A percentile compares a stretch with the other conserved stretches of the same genome.
These are phyloP conservation scores for Trichomycterus rosablanca DNA, from an alignment of 2,113 vertebrate genomes.

Conservation along the genomic window DNA sequence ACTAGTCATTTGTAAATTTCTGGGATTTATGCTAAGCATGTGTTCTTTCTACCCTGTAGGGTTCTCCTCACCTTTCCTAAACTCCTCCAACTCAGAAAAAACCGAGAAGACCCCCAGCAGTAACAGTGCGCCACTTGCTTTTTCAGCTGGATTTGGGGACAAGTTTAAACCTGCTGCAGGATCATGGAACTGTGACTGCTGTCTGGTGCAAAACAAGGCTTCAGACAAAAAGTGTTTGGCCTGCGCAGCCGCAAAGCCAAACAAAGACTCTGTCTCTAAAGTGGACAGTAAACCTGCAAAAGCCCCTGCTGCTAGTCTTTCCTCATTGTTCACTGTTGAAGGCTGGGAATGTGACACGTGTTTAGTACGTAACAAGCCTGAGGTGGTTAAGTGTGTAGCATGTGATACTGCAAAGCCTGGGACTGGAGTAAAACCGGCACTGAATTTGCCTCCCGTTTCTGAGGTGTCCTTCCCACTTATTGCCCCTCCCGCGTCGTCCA, in stretches of 20 bases:
- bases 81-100: conserved; percentile 45
- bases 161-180: conserved; percentile 69
- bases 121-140: conserved; percentile 50
- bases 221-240: conserved; percentile 76
- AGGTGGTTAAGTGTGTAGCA: conserved; percentile 86
- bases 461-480: conserved; percentile 1
- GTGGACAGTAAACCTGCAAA: conserved; percentile 49
- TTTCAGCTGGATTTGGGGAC: conserved; percentile 64
- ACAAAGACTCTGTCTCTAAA: conserved; percentile 54
- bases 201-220: conserved; percentile 75
- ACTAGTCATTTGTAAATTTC: too few species aligned
- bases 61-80: conserved; percentile 66
- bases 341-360: conserved; percentile 96
- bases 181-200: conserved; percentile 73
- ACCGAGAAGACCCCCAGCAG: conserved; percentile 60
- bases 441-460: conserved; percentile 62
- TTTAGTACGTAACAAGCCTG: conserved; percentile 87
- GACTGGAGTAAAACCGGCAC: conserved; percentile 78
- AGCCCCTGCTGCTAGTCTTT: conserved; percentile 46
- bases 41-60: conserved; percentile 56
- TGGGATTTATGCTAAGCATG: neutral
- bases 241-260: conserved; percentile 67
- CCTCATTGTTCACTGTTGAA: conserved; percentile 75
- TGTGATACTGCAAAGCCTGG: conserved; percentile 95
- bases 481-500: conserved; percentile 57